A percentile compares a stretch with the other conserved stretches of the same genome.
phyloP scores from a whole-genome alignment of 1,140 invertebrate genomes.

The Eumaeus atala region DNA sequence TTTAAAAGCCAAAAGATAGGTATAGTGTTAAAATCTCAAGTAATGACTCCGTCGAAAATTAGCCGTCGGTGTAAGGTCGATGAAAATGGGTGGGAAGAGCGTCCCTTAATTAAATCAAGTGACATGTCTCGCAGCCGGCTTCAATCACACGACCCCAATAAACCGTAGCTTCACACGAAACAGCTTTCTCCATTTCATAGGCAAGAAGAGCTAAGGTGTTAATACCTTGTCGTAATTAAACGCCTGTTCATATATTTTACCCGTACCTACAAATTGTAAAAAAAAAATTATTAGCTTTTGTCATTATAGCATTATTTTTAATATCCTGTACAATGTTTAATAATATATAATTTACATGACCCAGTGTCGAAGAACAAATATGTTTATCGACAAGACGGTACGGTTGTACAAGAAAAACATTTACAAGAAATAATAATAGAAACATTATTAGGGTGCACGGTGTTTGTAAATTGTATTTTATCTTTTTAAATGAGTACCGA shows the following conservation, averaged over 20 bases:
- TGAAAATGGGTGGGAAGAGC: constrained; percentile 64
- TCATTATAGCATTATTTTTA: too few relatives aligned
- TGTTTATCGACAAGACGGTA: too few relatives aligned
- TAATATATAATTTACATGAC: too few relatives aligned
- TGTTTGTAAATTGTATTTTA: too few relatives aligned
- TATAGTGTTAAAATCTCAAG: constrained; percentile 42
- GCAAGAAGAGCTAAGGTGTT: constrained; percentile 4
- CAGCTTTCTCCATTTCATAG: constrained; percentile 32
- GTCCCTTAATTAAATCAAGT: constrained; percentile 73
- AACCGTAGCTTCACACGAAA: constrained; percentile 47
- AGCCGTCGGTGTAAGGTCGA: constrained; percentile 54
- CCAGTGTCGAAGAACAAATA: too few relatives aligned
- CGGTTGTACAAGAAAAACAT: too few relatives aligned
- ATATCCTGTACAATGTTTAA: too few relatives aligned
- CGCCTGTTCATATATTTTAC: constrained; percentile 12
- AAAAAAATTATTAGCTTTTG: constrained; percentile 3
- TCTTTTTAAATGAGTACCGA: too few relatives aligned
- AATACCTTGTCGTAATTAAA: constrained; percentile 13
- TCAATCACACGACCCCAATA: constrained; percentile 72
- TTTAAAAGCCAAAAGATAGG: not conserved
- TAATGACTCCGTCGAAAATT: constrained; percentile 63
- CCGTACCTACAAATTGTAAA: constrained; percentile 9
- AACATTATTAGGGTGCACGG: too few relatives aligned
- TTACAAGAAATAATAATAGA: too few relatives aligned
- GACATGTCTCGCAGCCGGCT: constrained; percentile 66